Percentiles rank a stretch among this genome's conserved stretches.
Conservation (phyloP, 1,140 invertebrate genomes). For the Lordiphosa mommai region DNA sequence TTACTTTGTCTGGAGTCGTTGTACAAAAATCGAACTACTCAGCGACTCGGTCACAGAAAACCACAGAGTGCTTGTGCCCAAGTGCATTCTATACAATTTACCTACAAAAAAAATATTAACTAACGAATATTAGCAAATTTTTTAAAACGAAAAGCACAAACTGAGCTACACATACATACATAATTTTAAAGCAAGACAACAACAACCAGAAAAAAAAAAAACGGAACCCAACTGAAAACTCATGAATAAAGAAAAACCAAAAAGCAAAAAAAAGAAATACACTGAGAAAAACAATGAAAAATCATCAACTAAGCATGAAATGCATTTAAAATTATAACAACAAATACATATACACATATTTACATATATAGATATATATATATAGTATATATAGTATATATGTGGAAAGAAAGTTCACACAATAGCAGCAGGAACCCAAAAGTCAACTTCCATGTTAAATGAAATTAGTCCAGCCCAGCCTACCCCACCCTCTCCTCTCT, state of each 20-base stretch:
- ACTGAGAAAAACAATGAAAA: slow-evolving; percentile 57
- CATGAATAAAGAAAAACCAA: slow-evolving; percentile 1
- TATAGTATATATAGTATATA: slow-evolving; percentile 15
- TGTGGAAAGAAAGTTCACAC: slow-evolving; percentile 16
- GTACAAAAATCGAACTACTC: slow-evolving; percentile 55
- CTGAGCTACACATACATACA: neutral
- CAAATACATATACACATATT: slow-evolving; percentile 20
- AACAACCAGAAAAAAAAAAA: slow-evolving; percentile 2
- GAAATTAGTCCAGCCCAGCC: neutral
- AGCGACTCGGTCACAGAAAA: slow-evolving; percentile 64
- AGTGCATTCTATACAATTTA: slow-evolving; percentile 51
- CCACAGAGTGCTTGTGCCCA: slow-evolving; percentile 30
- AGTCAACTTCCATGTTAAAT: slow-evolving; percentile 2
- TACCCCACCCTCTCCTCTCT: too few species aligned
- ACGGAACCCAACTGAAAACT: slow-evolving; percentile 9
- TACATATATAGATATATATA: slow-evolving; percentile 18
- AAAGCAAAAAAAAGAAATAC: slow-evolving; percentile 12
- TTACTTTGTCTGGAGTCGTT: slow-evolving; percentile 3
- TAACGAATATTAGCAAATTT: slow-evolving; percentile 39
- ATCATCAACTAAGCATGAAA: slow-evolving; percentile 72
- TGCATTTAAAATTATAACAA: slow-evolving; percentile 63
- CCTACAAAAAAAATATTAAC: slow-evolving; percentile 39
- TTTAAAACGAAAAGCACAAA: slow-evolving; percentile 11
- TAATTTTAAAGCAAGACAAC: slow-evolving; percentile 9
- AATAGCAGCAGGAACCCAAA: slow-evolving; percentile 3